phyloP scores from a whole-genome alignment of 1,140 invertebrate genomes.

The Potamilus streckersoni region DNA sequence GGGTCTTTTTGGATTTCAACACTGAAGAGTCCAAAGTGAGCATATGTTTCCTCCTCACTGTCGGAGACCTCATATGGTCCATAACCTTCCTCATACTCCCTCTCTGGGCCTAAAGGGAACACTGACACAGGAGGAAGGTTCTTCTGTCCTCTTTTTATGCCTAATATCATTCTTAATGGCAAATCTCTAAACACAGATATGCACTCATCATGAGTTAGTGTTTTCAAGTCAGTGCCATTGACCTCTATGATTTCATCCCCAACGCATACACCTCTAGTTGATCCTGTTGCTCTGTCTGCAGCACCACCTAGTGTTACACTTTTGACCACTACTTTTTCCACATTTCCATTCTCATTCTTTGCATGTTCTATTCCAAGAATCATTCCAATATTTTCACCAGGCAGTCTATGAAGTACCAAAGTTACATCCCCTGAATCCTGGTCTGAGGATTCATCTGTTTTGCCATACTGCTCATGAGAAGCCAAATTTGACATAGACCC shows the following conservation, averaged over 20 bases:
- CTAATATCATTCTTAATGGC: slow-evolving; percentile 52
- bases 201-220: slow-evolving; percentile 88
- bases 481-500: slow-evolving; percentile 21
- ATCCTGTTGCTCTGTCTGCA: slow-evolving; percentile 83
- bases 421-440: slow-evolving; percentile 27
- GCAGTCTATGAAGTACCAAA: slow-evolving; percentile 80
- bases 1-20: slow-evolving; percentile 44
- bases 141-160: slow-evolving; percentile 37
- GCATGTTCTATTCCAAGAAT: slow-evolving; percentile 93
- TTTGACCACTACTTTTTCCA: slow-evolving; percentile 84
- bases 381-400: slow-evolving; percentile 89
- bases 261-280: slow-evolving; percentile 70
- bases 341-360: slow-evolving; percentile 74
- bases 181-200: slow-evolving; percentile 74
- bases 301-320: slow-evolving; percentile 90
- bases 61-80: slow-evolving; percentile 27
- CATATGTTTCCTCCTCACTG: slow-evolving; percentile 37
- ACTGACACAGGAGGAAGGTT: slow-evolving; percentile 22
- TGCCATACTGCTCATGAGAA: slow-evolving; percentile 1
- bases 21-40: slow-evolving; percentile 41
- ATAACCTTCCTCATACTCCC: background rate
- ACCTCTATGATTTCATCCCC: slow-evolving; percentile 91
- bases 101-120: slow-evolving; percentile 14
- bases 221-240: slow-evolving; percentile 79
- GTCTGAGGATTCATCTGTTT: slow-evolving; percentile 37